Base-by-base conservation (phyloP, 1,140 invertebrate genomes). In the Zaprionus gabonicus region DNA sequence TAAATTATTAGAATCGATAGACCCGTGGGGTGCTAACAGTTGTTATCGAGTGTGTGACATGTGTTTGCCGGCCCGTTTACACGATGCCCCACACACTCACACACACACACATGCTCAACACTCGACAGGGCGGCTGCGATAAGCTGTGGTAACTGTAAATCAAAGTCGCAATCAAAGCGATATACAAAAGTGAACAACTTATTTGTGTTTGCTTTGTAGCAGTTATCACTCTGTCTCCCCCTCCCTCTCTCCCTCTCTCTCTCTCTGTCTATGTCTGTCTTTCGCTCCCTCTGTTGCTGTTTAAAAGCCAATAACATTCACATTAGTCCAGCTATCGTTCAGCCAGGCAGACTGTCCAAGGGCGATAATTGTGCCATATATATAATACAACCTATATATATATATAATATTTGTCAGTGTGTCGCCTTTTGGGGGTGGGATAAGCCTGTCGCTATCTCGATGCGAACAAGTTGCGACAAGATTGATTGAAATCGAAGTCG, bases 291-390 rank as follows among this genome's bases (percentile, higher is more conserved):
- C 7, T 7, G 60, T 65, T 71, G 41, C n/a, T 71, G 60, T 71
- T 76, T 76, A 76, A 76, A 76, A 55, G 38, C 44, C 60, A 76
- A 76, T 76, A 76, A 76, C 60, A 76, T 71, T 17, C 23, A 56
- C 51, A 75, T 70, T 69, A 74, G 36, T 38, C 20, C 53, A 49
- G 34, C 58, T 75, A 70, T 69, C 60, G 23, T 34, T 34, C 31
- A 34, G 51, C n/a, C 38, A 25, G 20, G 7, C 46, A 57, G 64
- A 2, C 60, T 51, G 57, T 15, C 59, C 68, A 76, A 60, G 73
- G 68, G 55, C 68, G 56, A 65, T 71, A 75, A 64, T 46, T 41
- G 38, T 41, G 15, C 15, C 15, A n/a, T 2, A n/a, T n/a, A 15
- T n/a, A n/a, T n/a, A n/a, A 23, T 23, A 23, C 23, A 23, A 23